A percentile compares a stretch with the other conserved stretches of the same genome.
Evolutionary conservation across 2,888 invertebrate genomes (phyloP).

Genomic region (Xanthia icteritia): DNA sequence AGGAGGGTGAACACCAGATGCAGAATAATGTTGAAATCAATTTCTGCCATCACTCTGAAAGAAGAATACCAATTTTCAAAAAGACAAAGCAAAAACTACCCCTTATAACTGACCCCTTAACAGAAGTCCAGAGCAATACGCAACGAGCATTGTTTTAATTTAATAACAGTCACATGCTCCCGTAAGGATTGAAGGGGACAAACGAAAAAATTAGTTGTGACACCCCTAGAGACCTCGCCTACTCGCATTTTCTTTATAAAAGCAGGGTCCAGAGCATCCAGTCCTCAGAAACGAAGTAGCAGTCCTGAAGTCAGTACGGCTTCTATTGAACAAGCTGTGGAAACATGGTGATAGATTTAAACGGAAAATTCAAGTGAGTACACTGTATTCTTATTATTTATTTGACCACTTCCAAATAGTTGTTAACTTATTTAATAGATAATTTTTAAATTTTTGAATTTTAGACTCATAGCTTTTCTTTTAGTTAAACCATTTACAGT

Average conservation of each 20-base stretch:
- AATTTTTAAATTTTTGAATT: neutral
- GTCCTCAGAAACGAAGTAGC: conserved; percentile 70
- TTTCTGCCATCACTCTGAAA: neutral
- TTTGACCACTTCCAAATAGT: neutral
- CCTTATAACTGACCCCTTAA: conserved; percentile 61
- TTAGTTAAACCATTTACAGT: neutral
- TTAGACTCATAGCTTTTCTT: neutral
- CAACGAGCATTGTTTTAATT: conserved; percentile 86
- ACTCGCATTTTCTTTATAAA: conserved; percentile 80
- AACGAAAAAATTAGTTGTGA: conserved; percentile 79
- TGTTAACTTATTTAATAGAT: neutral
- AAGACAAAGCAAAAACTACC: conserved; percentile 8
- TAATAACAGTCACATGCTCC: conserved; percentile 84
- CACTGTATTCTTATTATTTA: neutral
- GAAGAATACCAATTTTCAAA: neutral
- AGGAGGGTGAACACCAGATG: neutral
- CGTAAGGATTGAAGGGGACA: conserved; percentile 71
- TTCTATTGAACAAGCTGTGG: conserved; percentile 50
- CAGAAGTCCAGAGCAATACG: conserved; percentile 82
- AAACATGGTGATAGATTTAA: conserved; percentile 61
- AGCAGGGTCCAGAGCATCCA: conserved; percentile 65
- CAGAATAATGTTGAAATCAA: neutral
- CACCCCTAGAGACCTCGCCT: conserved; percentile 82
- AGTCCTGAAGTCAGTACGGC: conserved; percentile 58
- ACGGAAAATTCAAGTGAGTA: conserved; percentile 59